A percentile compares a stretch with the other conserved stretches of the same genome.
phyloP scores from a whole-genome alignment of 2,113 vertebrate genomes.

The human region GRCh38 chrX:4486001-4486500 shows the following conservation, averaged over 20 bases:
- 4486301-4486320: neutral
- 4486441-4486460: neutral
- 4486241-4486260: conserved; percentile 59
- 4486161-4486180: conserved; percentile 76
- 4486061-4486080: conserved; percentile 73
- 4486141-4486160: conserved; percentile 68
- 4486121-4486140: neutral
- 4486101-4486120: conserved; percentile 13
- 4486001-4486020: conserved; percentile 77
- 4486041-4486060: conserved; percentile 78
- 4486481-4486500: neutral
- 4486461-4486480: neutral
- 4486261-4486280: conserved; percentile 75
- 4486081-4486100: conserved; percentile 79
- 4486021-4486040: conserved; percentile 78
- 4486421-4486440: neutral
- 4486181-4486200: neutral
- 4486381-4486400: neutral
- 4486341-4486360: neutral
- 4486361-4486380: conserved; percentile 10
- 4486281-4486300: conserved; percentile 68
- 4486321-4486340: conserved; percentile 39
- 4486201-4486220: neutral
- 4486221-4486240: neutral
- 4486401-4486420: neutral